Percentiles rank a stretch among this genome's conserved stretches.
These are phyloP conservation scores for Molorchus minor DNA, from an alignment of 2,888 invertebrate species.

Conservation along the genomic window DNA sequence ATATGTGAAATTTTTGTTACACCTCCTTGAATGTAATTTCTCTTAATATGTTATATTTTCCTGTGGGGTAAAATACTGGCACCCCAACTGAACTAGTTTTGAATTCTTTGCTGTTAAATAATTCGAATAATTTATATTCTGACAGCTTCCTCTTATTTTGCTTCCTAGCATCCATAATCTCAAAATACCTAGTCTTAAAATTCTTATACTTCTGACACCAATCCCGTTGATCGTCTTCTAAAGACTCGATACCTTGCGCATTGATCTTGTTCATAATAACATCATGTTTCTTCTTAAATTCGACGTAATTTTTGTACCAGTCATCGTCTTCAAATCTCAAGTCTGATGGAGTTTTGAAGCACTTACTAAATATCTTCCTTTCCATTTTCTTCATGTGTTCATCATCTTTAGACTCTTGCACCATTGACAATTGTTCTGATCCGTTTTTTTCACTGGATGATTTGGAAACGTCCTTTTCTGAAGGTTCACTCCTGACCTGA, in stretches of 20 bases:
- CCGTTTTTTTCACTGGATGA: not conserved
- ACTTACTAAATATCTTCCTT: conserved; percentile 51
- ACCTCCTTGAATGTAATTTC: not conserved
- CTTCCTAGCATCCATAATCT: conserved; percentile 36
- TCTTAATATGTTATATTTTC: not conserved
- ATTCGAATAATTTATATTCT: conserved; percentile 37
- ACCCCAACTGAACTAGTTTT: conserved; percentile 32
- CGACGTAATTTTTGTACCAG: conserved; percentile 47
- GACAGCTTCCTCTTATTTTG: conserved; percentile 31
- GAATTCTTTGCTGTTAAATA: conserved; percentile 41
- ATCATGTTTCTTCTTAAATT: conserved; percentile 43
- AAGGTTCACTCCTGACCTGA: conserved; percentile 26
- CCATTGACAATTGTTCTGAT: not conserved
- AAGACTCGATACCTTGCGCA: conserved; percentile 23
- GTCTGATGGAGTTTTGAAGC: conserved; percentile 40
- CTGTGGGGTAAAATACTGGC: conserved; percentile 37
- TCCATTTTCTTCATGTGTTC: conserved; percentile 40
- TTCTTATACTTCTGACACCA: conserved; percentile 44
- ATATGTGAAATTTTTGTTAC: no score
- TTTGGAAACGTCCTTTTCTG: conserved; percentile 1
- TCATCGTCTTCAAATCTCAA: conserved; percentile 43
- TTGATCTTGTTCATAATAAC: conserved; percentile 38
- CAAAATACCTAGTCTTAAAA: conserved; percentile 43
- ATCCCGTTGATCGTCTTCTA: conserved; percentile 39
- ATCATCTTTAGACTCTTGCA: conserved; percentile 18